Evolutionary conservation across 1,140 invertebrate genomes (phyloP).

Genomic region (Rhizoglyphus robini): DNA sequence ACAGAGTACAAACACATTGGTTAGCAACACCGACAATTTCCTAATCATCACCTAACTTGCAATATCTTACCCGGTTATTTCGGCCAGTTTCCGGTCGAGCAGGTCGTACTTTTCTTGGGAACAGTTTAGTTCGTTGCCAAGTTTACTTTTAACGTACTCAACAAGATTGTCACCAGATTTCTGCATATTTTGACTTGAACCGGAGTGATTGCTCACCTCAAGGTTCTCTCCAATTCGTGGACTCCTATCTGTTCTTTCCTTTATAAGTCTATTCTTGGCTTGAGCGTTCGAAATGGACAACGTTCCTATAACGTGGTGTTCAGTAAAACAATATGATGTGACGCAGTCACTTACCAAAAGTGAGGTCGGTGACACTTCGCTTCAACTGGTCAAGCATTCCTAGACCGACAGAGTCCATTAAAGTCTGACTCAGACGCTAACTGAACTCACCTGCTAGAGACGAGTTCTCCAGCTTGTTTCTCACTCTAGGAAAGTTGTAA

Average conservation of each 20-base stretch:
- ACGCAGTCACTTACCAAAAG: conserved; percentile 9
- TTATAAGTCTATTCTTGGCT: conserved; percentile 1
- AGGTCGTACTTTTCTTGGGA: conserved; percentile 4
- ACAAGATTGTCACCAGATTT: neutral
- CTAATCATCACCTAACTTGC: too few species aligned
- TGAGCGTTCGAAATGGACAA: conserved; percentile 7
- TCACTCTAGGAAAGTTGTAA: conserved; percentile 50
- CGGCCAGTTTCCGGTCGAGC: neutral
- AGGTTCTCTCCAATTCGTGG: neutral
- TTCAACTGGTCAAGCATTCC: conserved; percentile 18
- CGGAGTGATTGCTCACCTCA: neutral
- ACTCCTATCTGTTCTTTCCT: neutral
- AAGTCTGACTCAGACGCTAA: too few species aligned
- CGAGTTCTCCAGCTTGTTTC: conserved; percentile 23
- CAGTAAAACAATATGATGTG: neutral
- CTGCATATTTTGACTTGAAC: neutral
- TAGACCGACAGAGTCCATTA: neutral
- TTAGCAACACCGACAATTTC: too few species aligned
- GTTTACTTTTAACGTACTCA: neutral
- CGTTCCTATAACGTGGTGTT: neutral
- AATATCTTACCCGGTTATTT: conserved; percentile 7
- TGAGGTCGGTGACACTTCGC: conserved; percentile 15
- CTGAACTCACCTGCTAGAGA: neutral
- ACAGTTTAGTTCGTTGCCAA: neutral
- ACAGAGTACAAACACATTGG: too few species aligned